Evolutionary conservation across 2,113 vertebrate species (phyloP), one percentile per base, ranked within the genome.

Genomic region (Dasyurus viverrinus): DNA sequence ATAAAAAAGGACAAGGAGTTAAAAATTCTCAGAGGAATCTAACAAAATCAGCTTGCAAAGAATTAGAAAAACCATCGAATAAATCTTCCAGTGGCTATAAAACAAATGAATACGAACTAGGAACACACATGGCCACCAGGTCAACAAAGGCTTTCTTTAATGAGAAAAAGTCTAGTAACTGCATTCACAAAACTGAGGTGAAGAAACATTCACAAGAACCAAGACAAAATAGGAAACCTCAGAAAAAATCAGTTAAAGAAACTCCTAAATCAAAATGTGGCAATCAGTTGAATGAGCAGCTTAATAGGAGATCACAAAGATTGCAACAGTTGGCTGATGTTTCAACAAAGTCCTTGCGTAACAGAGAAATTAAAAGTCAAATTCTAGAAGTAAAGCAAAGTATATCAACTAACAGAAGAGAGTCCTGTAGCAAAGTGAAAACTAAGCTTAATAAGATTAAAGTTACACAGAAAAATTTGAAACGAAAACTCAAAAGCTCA

Each of bases 281-380:
- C 90, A 53, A 84, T 96, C 94, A 0, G 0, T 57, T 94, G 89
- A 89, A 96, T 2, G 98, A 98, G 24, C 97, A 97, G 4, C 93
- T 98, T 95, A 98, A 12, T 9, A 97, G 98, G 94, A 98, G 98
- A 97, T 99, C 98, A 54, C 98, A 98, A 96, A 98, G 98, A 76
- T 97, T 99, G 22, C 98, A 98, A 23, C 98, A 98, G 68, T 96
- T 98, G 93, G 95, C 97, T 12, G 96, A 96, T 0, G 93, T 98
- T 94, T 98, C 98, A 89, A 96, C 97, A 93, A 98, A 98, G 95
- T 98, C 98, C 57, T 96, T 98, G 89, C 97, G 98, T 30, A 98
- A 53, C 60, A 98, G 98, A 95, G 98, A 98, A 94, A 94, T 98
- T 95, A 98, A 98, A 96, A 91, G 97, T 96, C 97, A 94, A 50